phyloP scores from a whole-genome alignment of 2,888 invertebrate genomes.

The Synanthedon formicaeformis region DNA sequence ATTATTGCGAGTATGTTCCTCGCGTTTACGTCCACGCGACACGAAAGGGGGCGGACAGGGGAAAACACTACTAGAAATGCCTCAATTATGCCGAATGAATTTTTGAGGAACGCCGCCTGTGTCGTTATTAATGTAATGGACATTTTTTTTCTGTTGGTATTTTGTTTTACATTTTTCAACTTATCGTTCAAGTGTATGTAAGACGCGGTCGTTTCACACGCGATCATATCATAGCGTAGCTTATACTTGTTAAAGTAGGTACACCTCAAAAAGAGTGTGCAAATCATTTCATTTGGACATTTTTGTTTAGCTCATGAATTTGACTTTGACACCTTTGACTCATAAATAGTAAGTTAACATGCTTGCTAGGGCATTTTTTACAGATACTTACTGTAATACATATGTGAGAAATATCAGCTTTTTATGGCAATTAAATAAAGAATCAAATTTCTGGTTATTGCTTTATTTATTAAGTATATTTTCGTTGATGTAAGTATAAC shows the following conservation, averaged over 20 bases:
- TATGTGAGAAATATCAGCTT: no score
- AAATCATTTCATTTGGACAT: no score
- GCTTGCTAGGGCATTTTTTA: no score
- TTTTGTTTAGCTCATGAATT: no score
- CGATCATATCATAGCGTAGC: not conserved
- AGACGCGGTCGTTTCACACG: not conserved
- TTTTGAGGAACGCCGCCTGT: not conserved
- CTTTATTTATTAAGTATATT: no score
- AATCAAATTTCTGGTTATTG: no score
- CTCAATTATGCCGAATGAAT: constrained; percentile 15
- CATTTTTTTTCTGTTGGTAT: not conserved
- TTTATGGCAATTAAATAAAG: no score
- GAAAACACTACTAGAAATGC: constrained; percentile 14
- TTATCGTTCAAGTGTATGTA: not conserved
- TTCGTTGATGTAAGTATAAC: no score
- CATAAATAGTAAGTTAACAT: no score
- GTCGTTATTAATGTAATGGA: not conserved
- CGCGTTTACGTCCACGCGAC: constrained; percentile 12
- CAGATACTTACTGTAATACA: no score
- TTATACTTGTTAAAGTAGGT: not conserved
- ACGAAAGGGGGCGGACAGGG: constrained; percentile 11
- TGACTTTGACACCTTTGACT: no score
- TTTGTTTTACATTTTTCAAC: not conserved
- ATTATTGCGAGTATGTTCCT: constrained; percentile 9
- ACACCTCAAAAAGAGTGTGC: no score